phyloP scores from a whole-genome alignment of 1,140 invertebrate species.

The Leptestheria dahalacensis region DNA sequence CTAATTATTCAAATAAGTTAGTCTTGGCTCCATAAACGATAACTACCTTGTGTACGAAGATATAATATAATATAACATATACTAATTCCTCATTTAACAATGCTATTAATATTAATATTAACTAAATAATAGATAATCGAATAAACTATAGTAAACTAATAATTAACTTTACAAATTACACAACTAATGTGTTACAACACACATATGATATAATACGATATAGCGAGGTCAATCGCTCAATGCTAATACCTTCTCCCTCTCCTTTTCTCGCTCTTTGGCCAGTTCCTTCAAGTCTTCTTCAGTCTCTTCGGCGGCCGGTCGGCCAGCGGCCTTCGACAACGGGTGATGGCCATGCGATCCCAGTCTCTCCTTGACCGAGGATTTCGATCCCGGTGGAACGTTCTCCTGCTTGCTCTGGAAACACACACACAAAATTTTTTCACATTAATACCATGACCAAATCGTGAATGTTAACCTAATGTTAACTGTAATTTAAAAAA shows the following conservation, averaged over 20 bases:
- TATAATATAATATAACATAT: too few relatives aligned
- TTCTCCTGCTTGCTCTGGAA: conserved; percentile 39
- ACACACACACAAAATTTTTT: neutral
- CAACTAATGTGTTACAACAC: too few relatives aligned
- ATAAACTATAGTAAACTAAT: too few relatives aligned
- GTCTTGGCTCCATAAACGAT: too few relatives aligned
- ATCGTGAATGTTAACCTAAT: neutral
- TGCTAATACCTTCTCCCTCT: conserved; percentile 14
- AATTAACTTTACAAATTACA: too few relatives aligned
- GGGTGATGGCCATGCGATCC: conserved; percentile 18
- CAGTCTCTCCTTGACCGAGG: conserved; percentile 34
- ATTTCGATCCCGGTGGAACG: conserved; percentile 30
- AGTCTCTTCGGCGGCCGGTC: neutral
- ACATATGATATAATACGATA: too few relatives aligned
- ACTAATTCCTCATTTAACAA: neutral
- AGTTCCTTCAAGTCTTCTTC: conserved; percentile 6
- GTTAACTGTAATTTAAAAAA: neutral
- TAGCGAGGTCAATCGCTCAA: too few relatives aligned
- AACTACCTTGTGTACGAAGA: too few relatives aligned
- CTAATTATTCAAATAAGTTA: too few relatives aligned
- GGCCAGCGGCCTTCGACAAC: neutral
- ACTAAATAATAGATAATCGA: too few relatives aligned
- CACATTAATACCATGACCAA: neutral
- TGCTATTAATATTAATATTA: neutral
- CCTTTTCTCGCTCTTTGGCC: conserved; percentile 11